Base-by-base conservation (phyloP, 2,888 invertebrate genomes). In the Acanthoscelides obtectus region DNA sequence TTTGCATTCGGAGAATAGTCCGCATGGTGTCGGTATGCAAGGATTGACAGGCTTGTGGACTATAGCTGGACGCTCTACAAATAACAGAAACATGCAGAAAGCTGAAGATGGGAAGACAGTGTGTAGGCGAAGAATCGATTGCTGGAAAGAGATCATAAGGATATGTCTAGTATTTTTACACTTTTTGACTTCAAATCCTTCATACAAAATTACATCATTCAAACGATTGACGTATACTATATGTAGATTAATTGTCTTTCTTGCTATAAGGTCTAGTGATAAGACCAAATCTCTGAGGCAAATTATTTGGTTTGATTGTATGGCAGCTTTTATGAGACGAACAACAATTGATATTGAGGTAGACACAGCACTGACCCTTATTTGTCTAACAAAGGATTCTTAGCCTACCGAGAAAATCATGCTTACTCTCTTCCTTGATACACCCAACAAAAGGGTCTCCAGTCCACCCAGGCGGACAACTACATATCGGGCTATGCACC, bases 381-480 rank as follows among this genome's bases (percentile, higher is more conserved):
- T n/a, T n/a, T 45, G 17, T 17, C 45, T 5, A 20, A 71, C 25
- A 21, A 67, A 1, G 66, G 66, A 66, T 20, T 66, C 22, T 20
- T 66, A 66, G 66, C 45, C 45, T 45, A 45, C 67, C 6, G 20
- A 19, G 20, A 66, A 66, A 66, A 66, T 6, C 76, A 77, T 80
- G 87, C 90, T 90, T 90, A 91, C 90, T 88, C 86, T 89, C 87
- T 82, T 89, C 88, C 80, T 86, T 81, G 79, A 87, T 85, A 85
- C 94, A 94, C 84, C 90, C 90, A 78, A 89, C 88, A 81, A 94
- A 93, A 21, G 94, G 94, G 88, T 94, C 93, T 70, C 94, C 94
- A 63, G 90, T 88, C 79, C 89, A 92, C 71, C 90, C 90, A 69
- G 86, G 86, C 64, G 90, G 87, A 81, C 94, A 94, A 82, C 91